phyloP scores from a whole-genome alignment of 2,113 vertebrate species.

The Hiodon tergisus region DNA sequence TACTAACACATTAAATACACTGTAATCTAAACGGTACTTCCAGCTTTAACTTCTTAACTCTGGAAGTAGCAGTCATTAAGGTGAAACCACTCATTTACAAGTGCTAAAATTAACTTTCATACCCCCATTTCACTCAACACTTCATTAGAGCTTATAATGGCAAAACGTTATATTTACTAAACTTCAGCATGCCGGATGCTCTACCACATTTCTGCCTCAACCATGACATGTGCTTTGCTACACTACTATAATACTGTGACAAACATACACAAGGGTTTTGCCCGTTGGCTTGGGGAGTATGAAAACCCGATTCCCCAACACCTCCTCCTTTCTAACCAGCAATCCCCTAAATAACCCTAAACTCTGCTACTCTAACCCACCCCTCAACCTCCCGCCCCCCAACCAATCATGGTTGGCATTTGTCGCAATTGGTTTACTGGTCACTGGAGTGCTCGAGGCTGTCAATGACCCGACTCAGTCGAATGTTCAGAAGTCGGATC shows the following conservation, averaged over 20 bases:
- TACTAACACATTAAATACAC: constrained; percentile 36
- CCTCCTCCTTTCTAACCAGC: not conserved
- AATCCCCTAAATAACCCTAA: constrained; percentile 25
- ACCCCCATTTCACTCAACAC: too few relatives aligned
- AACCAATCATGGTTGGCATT: not conserved
- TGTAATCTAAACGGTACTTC: constrained; percentile 23
- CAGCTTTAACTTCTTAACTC: not conserved
- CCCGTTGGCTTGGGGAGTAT: not conserved
- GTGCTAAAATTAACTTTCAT: too few relatives aligned
- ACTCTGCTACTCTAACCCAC: not conserved
- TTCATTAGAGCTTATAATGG: too few relatives aligned
- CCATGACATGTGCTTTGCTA: constrained; percentile 11
- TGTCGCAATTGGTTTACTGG: constrained; percentile 54
- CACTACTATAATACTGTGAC: constrained; percentile 7
- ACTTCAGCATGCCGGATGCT: not conserved
- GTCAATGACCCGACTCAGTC: constrained; percentile 85
- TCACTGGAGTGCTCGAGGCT: constrained; percentile 74
- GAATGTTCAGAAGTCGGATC: constrained; percentile 89
- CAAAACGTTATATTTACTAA: too few relatives aligned
- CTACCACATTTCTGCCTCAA: not conserved
- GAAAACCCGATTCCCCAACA: not conserved
- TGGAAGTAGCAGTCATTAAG: not conserved
- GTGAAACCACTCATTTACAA: too few relatives aligned
- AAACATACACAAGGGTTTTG: not conserved
- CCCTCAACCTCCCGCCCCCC: not conserved